These are phyloP conservation scores for Pseudomyrmex concolor DNA, from an alignment of 1,140 invertebrate genomes.

Conservation along the genomic window DNA sequence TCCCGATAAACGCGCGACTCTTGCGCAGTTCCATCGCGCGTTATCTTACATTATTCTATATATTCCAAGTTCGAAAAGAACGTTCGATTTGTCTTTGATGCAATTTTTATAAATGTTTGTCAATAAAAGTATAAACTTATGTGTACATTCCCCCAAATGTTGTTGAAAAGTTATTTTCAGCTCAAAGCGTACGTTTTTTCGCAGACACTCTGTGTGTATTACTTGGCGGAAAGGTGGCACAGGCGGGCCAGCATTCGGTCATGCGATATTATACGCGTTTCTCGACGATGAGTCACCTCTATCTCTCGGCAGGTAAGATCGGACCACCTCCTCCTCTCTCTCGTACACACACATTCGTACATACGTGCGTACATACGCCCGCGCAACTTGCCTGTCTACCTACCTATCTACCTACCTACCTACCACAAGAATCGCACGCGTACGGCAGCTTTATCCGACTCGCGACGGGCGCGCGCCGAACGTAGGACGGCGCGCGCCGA, in stretches of 20 bases:
- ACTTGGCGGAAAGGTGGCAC: slow-evolving; percentile 21
- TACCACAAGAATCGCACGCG: slow-evolving; percentile 53
- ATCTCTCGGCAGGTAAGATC: slow-evolving; percentile 40
- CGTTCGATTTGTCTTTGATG: no score
- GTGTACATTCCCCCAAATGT: neutral
- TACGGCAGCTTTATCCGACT: slow-evolving; percentile 63
- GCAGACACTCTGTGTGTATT: slow-evolving; percentile 20
- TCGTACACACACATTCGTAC: neutral
- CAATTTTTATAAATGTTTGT: neutral
- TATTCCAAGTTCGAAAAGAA: no score
- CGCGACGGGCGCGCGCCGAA: slow-evolving; percentile 55
- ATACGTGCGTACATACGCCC: slow-evolving; percentile 27
- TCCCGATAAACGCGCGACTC: neutral
- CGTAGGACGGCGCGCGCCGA: slow-evolving; percentile 64
- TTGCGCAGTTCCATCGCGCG: no score
- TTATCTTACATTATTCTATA: no score
- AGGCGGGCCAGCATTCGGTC: neutral
- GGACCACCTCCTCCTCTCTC: slow-evolving; percentile 17
- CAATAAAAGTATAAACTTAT: no score
- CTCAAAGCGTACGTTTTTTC: neutral
- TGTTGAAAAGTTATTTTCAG: neutral
- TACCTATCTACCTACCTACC: slow-evolving; percentile 16
- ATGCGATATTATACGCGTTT: slow-evolving; percentile 61
- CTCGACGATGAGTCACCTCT: slow-evolving; percentile 66
- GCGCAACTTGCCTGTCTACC: slow-evolving; percentile 16